These are phyloP conservation scores for Trypoxylon attenuatum DNA, from an alignment of 2,888 invertebrate species.

Conservation along the genomic window DNA sequence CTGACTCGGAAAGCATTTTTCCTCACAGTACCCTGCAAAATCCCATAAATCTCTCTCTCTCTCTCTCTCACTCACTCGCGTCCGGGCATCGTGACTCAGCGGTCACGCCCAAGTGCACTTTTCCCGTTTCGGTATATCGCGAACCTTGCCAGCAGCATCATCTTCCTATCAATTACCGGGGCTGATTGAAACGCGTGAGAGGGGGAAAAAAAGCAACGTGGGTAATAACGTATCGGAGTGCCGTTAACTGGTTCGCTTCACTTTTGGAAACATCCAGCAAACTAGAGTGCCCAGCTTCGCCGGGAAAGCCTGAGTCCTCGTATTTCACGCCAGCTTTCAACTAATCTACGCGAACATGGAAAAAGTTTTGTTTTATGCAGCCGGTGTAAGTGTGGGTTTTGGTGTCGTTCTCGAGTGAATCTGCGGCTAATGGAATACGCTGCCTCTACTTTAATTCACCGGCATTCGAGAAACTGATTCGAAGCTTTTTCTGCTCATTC, in stretches of 20 bases:
- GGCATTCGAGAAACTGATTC: too few species aligned
- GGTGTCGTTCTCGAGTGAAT: too few species aligned
- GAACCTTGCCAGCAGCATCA: conserved; percentile 1
- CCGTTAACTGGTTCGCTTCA: background rate
- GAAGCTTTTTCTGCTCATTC: too few species aligned
- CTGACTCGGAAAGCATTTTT: conserved; percentile 28
- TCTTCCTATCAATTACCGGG: conserved; percentile 32
- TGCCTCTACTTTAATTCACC: too few species aligned
- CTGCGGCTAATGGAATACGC: too few species aligned
- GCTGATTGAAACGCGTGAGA: conserved; percentile 1
- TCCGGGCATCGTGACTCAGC: conserved; percentile 29
- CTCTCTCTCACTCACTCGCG: background rate
- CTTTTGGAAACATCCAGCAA: background rate
- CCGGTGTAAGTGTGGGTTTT: too few species aligned
- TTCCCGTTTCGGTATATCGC: conserved; percentile 14
- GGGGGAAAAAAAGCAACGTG: background rate
- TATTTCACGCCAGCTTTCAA: background rate
- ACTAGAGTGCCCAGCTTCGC: background rate
- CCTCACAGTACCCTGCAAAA: conserved; percentile 26
- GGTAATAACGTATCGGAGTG: background rate
- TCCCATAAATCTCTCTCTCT: conserved; percentile 32
- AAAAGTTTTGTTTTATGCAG: too few species aligned
- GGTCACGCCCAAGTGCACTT: conserved; percentile 29
- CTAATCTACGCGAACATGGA: too few species aligned
- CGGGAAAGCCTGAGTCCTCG: background rate